phyloP scores from a whole-genome alignment of 2,797 vertebrate species.

The Halcyon chelicuti region DNA sequence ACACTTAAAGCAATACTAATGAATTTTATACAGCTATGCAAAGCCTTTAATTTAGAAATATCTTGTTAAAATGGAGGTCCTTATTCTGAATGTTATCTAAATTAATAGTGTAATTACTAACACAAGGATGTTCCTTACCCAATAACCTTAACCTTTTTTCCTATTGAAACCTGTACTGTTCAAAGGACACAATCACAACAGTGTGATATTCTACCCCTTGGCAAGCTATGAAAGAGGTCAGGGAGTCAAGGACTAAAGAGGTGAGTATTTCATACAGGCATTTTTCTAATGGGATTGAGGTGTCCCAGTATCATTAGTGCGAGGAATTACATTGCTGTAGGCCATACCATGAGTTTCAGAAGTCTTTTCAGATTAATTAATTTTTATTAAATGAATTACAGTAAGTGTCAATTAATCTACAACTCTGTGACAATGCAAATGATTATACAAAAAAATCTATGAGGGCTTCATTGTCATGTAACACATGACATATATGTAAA shows the following conservation, averaged over 20 bases:
- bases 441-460: not conserved
- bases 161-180: not conserved
- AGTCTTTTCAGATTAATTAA: not conserved
- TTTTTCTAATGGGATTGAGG: not conserved
- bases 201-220: not conserved
- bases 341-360: not conserved
- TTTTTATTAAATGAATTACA: not conserved
- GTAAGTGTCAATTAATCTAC: not conserved
- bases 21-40: not conserved
- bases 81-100: not conserved
- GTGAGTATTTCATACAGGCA: not conserved
- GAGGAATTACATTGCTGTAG: not conserved
- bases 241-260: not conserved
- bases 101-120: not conserved
- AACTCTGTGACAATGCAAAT: not conserved
- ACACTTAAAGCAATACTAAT: not conserved
- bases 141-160: not conserved
- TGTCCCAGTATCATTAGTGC: not conserved
- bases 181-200: not conserved
- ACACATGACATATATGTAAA: not conserved
- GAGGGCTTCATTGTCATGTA: not conserved
- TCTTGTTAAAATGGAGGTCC: not conserved
- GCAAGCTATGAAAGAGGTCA: not conserved
- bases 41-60: not conserved
- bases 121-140: not conserved